phyloP scores from a whole-genome alignment of 2,797 vertebrate species.

The Lepilemur ruficaudatus region DNA sequence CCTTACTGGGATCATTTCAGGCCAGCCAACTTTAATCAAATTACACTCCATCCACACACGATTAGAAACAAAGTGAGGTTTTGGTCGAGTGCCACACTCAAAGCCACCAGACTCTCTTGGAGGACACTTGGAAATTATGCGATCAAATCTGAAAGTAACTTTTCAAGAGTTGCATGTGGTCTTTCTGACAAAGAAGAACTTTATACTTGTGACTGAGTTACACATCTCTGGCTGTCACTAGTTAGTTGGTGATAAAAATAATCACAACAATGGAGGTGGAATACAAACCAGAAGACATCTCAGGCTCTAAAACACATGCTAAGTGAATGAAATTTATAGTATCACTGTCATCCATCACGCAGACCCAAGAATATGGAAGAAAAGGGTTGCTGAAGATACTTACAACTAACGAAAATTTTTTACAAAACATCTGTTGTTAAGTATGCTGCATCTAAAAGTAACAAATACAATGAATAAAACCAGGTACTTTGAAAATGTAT shows the following conservation, averaged over 20 bases:
- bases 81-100: neutral
- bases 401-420: neutral
- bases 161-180: neutral
- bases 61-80: neutral
- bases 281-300: neutral
- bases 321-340: neutral
- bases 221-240: constrained; percentile 22
- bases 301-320: neutral
- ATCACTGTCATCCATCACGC: neutral
- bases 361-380: neutral
- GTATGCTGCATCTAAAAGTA: neutral
- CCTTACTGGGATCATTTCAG: neutral
- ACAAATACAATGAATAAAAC: neutral
- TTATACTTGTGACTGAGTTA: neutral
- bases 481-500: neutral
- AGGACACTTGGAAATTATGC: neutral
- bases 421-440: neutral
- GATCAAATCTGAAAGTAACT: constrained; percentile 29
- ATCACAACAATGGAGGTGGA: neutral
- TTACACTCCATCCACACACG: neutral
- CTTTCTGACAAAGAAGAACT: constrained; percentile 36
- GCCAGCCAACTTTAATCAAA: neutral
- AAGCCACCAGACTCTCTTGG: neutral
- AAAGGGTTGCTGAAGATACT: neutral
- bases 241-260: constrained; percentile 20